Percentiles rank a stretch among this genome's conserved stretches.
Evolutionary conservation across 1,140 invertebrate species (phyloP).

Genomic region (Caenorhabditis latens): DNA sequence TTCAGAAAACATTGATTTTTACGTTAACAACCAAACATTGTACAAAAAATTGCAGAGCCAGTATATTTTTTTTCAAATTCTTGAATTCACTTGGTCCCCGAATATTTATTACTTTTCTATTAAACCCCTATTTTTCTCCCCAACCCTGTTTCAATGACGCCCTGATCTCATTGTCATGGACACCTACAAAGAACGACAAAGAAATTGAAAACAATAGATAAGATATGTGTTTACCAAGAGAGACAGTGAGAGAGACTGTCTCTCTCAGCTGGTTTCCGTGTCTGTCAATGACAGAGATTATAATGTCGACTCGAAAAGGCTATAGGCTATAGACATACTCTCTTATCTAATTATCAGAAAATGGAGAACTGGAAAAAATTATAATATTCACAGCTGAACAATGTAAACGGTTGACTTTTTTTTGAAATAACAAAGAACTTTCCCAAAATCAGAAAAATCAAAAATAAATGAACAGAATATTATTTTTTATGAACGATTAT

Average conservation of each 20-base stretch:
- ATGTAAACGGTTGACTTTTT: too few relatives aligned
- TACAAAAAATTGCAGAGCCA: background rate
- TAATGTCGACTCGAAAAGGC: constrained; percentile 16
- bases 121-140: too few relatives aligned
- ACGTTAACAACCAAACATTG: too few relatives aligned
- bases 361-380: too few relatives aligned
- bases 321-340: background rate
- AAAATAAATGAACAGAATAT: too few relatives aligned
- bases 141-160: background rate
- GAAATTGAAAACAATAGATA: background rate
- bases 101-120: too few relatives aligned
- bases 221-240: background rate
- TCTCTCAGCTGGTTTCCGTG: background rate
- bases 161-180: constrained; percentile 24
- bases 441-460: too few relatives aligned
- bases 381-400: too few relatives aligned
- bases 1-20: too few relatives aligned
- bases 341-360: too few relatives aligned
- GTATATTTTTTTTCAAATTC: background rate
- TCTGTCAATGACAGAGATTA: constrained; percentile 8
- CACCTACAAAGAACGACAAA: background rate
- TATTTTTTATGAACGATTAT: too few relatives aligned
- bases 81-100: background rate
- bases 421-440: too few relatives aligned
- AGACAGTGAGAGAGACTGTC: background rate